These are phyloP conservation scores for Amyelois transitella DNA, from an alignment of 1,140 invertebrate genomes.

Conservation along the genomic window DNA sequence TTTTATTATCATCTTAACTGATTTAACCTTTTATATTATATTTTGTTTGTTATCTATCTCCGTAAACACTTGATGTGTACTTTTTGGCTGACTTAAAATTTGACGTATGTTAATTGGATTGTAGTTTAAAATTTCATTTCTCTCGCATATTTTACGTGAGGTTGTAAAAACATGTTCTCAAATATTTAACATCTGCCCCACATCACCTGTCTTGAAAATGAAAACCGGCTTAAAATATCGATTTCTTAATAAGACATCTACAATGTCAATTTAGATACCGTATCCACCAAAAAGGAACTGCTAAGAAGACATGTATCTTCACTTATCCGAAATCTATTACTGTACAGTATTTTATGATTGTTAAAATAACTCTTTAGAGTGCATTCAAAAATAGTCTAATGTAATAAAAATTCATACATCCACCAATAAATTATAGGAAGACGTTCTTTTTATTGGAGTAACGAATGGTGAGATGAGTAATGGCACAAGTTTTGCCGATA, in stretches of 20 bases:
- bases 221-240: constrained; percentile 15
- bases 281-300: constrained; percentile 2
- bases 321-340: constrained; percentile 18
- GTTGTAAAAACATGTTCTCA: not conserved
- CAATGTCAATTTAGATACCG: constrained; percentile 13
- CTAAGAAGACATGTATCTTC: not conserved
- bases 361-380: constrained; percentile 11
- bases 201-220: constrained; percentile 13
- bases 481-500: constrained; percentile 67
- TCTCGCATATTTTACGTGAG: not conserved
- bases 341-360: constrained; percentile 2
- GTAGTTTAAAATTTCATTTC: too few species aligned
- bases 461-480: constrained; percentile 71
- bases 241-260: constrained; percentile 11
- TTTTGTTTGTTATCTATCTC: too few species aligned
- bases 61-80: too few species aligned
- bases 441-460: constrained; percentile 71
- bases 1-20: too few species aligned
- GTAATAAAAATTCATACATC: constrained; percentile 62
- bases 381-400: constrained; percentile 55
- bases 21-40: too few species aligned
- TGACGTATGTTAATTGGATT: too few species aligned
- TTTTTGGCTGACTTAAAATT: too few species aligned
- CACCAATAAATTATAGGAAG: constrained; percentile 65
- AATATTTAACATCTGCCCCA: constrained; percentile 15